Evolutionary conservation across 2,888 invertebrate genomes (phyloP), one percentile per base, ranked within the genome.

Genomic region (Flexamia atlantica): DNA sequence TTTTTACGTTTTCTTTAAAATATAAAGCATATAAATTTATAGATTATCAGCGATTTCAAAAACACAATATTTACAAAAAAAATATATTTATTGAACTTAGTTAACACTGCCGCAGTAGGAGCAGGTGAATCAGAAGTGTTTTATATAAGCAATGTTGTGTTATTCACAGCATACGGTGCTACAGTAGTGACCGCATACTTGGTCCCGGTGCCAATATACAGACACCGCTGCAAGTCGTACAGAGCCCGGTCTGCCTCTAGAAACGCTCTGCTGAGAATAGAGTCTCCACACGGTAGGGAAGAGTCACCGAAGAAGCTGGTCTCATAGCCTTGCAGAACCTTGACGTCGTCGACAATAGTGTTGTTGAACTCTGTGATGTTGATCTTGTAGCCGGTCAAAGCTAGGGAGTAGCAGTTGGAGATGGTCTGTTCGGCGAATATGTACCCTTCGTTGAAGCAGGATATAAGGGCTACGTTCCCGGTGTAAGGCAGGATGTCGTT

Each of bases 361-460:
- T n/a, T 10, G 17, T 42, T 30, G 3, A 25, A 23, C 12, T 72
- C 72, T 10, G 23, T 42, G 72, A 40, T 32, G 14, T 36, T 42
- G 10, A 72, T 28, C 10, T 72, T 36, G 42, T 14, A 72, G 23
- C 20, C 23, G 42, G 9, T 72, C 10, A 20, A 72, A 20, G 20
- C 23, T 20, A 72, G 20, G 14, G 14, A 17, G 36, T 17, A 72
- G 14, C 72, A 72, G 20, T 72, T 23, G 0, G 3, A 14, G 36
- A 72, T 72, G 17, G 72, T 72, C 3, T 72, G 30, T n/a, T 30
- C 32, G 14, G 72, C 72, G 20, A 40, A 72, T 12, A 72, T 72
- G 20, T 72, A 72, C 3, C 72, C 72, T 20, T 72, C n/a, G 0
- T 3, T 10, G 5, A 72, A 72, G 25, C 72, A 72, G 10, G 30